These are phyloP conservation scores for Tupaia chinensis DNA, from an alignment of 2,113 vertebrate genomes.

Conservation along the genomic window DNA sequence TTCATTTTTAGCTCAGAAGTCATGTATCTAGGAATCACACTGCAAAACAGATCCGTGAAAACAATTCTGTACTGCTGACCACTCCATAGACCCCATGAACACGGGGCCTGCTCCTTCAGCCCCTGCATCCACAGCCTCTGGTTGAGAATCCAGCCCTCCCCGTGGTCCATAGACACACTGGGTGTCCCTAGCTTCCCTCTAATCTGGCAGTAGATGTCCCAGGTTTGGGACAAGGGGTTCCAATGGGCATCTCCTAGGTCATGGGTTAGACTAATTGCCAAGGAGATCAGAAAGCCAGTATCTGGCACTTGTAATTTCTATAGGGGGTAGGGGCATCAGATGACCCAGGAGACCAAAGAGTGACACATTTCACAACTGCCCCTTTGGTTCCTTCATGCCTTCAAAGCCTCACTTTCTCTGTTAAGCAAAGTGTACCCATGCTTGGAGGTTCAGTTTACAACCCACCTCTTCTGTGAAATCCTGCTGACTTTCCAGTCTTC, in stretches of 20 bases:
- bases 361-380: background rate
- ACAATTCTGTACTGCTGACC: background rate
- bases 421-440: background rate
- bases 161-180: fast-evolving
- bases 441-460: background rate
- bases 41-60: background rate
- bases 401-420: background rate
- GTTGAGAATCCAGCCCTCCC: background rate
- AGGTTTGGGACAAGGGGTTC: background rate
- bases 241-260: background rate
- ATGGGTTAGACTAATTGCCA: background rate
- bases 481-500: background rate
- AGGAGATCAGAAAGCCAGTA: background rate
- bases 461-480: background rate
- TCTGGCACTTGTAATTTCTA: background rate
- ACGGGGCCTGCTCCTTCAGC: background rate
- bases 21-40: background rate
- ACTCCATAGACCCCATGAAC: no score
- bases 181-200: background rate
- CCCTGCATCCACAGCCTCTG: background rate
- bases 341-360: background rate
- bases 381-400: background rate
- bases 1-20: background rate
- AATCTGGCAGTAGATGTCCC: background rate
- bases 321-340: background rate